Evolutionary conservation across 2,888 invertebrate species (phyloP), one percentile per base, ranked within the genome.

Genomic region (Acanthococcus lagerstroemiae): DNA sequence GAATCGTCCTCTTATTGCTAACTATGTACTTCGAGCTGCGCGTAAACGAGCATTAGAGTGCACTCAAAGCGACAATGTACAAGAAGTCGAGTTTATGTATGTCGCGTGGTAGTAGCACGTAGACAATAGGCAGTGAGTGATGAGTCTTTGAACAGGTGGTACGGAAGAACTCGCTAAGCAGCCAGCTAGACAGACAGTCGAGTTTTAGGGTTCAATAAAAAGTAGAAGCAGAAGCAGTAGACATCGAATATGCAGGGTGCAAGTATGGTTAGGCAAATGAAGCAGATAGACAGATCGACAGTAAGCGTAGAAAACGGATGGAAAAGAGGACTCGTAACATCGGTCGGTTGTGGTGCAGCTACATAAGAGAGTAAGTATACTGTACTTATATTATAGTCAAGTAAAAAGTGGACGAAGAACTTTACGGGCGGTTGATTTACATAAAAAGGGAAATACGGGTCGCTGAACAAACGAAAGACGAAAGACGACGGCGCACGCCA

Each of bases 391-490:
- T n/a, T n/a, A n/a, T n/a, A n/a, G n/a, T n/a, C n/a, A n/a, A 26
- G 50, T 61, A 61, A 61, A 61, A 54, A 61, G 61, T 61, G 61
- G 61, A 61, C 61, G 61, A 61, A 61, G 61, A 61, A 61, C 52
- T 61, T 61, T 61, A 50, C 61, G 61, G 52, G 50, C 30, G 50
- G 61, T 61, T 61, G 61, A 61, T 61, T 61, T 61, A 61, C 61
- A 61, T 61, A 61, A 61, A 61, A 61, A 61, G 61, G 61, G 61
- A 61, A 61, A 61, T 52, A 61, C 61, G 61, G 61, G 61, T 61
- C 61, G 61, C 61, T 61, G 61, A 61, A 54, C 61, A 61, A 61
- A 61, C 61, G 50, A 61, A 61, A 61, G 61, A 61, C 61, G 61
- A 61, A 61, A 61, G 61, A 61, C 61, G 52, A 50, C 61, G 61